A percentile compares a stretch with the other conserved stretches of the same genome.
Conservation (phyloP, 92 coral and sea anemone genomes). For the Porites cylindrica region DNA sequence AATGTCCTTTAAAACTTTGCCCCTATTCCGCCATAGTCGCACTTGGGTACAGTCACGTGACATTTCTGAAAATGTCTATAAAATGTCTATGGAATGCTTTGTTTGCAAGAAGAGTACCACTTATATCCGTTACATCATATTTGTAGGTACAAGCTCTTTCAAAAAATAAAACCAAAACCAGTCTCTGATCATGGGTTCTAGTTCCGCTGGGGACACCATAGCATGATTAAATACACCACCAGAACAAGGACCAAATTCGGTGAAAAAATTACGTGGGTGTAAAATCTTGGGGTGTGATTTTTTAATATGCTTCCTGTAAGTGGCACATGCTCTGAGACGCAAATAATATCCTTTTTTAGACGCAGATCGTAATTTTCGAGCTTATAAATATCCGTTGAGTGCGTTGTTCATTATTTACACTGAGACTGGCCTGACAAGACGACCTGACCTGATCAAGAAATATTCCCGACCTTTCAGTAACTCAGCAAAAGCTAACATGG, state of each 20-base stretch:
- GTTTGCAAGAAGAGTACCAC: too few species aligned
- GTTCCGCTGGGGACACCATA: background rate
- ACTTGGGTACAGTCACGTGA: too few species aligned
- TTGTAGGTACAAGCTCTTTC: background rate
- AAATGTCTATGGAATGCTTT: too few species aligned
- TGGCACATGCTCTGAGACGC: background rate
- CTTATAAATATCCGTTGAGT: constrained; percentile 22
- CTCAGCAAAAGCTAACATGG: background rate
- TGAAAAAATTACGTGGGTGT: background rate
- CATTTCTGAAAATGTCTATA: too few species aligned
- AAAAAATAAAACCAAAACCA: background rate
- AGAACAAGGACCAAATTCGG: constrained; percentile 1
- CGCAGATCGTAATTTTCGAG: background rate
- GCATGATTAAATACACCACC: background rate
- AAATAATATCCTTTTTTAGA: constrained; percentile 43
- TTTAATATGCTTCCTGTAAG: constrained; percentile 28
- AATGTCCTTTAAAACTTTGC: too few species aligned
- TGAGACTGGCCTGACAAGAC: background rate
- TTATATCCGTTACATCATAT: constrained; percentile 2
- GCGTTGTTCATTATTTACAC: background rate
- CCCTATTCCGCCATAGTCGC: too few species aligned
- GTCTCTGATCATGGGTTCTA: background rate
- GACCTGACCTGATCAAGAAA: constrained; percentile 1
- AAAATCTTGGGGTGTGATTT: background rate
- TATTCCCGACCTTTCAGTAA: background rate